phyloP scores from a whole-genome alignment of 2,797 vertebrate species.

The Gobio occitaniae region DNA sequence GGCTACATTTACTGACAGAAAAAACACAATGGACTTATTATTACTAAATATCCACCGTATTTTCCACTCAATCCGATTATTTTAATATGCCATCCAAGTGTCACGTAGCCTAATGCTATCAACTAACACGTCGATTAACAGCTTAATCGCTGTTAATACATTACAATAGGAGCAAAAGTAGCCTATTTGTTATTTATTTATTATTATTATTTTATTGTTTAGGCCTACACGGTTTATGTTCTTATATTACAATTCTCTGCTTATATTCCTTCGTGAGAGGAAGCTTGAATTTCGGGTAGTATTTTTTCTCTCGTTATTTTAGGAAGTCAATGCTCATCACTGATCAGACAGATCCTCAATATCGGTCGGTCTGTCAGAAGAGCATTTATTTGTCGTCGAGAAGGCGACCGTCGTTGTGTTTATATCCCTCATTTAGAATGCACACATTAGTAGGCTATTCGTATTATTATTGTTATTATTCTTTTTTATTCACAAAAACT shows the following conservation, averaged over 20 bases:
- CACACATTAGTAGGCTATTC: background rate
- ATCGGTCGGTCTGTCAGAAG: background rate
- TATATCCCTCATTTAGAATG: background rate
- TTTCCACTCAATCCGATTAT: background rate
- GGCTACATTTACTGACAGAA: background rate
- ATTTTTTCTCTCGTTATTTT: background rate
- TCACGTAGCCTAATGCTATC: background rate
- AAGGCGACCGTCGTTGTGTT: background rate
- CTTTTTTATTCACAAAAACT: background rate
- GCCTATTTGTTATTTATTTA: background rate
- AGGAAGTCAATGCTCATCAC: background rate
- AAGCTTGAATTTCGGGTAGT: background rate
- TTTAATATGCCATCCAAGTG: background rate
- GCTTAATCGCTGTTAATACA: conserved; percentile 1
- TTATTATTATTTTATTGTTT: background rate
- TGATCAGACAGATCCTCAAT: background rate
- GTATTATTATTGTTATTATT: background rate
- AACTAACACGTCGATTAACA: background rate
- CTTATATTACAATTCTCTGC: background rate
- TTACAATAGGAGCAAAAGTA: background rate
- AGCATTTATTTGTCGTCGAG: background rate
- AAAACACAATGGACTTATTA: background rate
- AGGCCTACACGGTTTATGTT: background rate
- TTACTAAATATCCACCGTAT: background rate
- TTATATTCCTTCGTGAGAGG: background rate